phyloP scores from a whole-genome alignment of 2,888 invertebrate genomes.

The Phengaris arion region DNA sequence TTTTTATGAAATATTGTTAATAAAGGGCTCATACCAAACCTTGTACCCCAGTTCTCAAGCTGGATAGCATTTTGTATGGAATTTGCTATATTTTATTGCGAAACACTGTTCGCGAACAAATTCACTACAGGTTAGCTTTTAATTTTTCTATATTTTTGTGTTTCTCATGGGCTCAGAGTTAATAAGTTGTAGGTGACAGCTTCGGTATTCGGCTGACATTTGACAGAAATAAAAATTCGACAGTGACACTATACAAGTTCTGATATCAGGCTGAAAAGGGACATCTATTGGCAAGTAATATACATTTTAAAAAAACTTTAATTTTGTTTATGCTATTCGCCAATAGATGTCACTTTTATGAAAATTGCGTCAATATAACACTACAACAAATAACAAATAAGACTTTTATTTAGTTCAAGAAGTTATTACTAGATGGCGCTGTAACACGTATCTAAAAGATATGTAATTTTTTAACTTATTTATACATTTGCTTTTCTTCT shows the following conservation, averaged over 20 bases:
- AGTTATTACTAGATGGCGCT: constrained; percentile 13
- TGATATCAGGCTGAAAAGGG: neutral
- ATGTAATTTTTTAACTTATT: too few relatives aligned
- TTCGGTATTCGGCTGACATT: neutral
- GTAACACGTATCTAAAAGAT: too few relatives aligned
- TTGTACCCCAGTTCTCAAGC: constrained; percentile 67
- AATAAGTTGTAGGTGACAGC: neutral
- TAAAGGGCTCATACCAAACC: constrained; percentile 56
- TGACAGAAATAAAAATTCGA: neutral
- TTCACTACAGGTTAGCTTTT: constrained; percentile 40
- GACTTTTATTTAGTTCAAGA: neutral
- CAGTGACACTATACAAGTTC: too few relatives aligned
- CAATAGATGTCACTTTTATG: neutral
- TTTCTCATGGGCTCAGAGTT: constrained; percentile 38
- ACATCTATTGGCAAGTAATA: neutral
- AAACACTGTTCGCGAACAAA: constrained; percentile 68
- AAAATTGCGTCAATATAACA: neutral
- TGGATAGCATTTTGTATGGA: constrained; percentile 63
- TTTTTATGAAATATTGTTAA: constrained; percentile 36
- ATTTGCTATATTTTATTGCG: constrained; percentile 53
- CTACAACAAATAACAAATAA: too few relatives aligned
- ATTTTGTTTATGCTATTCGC: neutral
- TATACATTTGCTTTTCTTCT: too few relatives aligned
- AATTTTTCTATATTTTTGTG: constrained; percentile 44
- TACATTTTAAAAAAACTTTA: neutral